Base-by-base conservation (phyloP, 2,797 vertebrate species). In the Helostoma temminkii region DNA sequence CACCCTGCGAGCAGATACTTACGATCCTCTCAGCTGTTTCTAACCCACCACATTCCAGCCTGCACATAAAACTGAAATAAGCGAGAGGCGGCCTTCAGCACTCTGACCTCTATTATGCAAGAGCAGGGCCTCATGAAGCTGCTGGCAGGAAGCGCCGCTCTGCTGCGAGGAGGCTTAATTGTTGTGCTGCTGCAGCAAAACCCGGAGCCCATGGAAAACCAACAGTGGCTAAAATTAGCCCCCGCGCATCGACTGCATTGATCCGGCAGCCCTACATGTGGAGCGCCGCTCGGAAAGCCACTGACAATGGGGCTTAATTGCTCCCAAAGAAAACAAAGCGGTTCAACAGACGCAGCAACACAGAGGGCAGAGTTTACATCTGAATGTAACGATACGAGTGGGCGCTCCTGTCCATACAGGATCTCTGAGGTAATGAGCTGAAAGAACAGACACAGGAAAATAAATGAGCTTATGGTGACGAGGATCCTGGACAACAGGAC, bases 221-320 rank as follows among this genome's bases (percentile, higher is more conserved):
- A 57, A 54, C 74, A 39, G 71, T 18, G 0, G 41, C 88, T 88
- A 87, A 92, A 92, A 90, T 87, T 84, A 90, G 90, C 66, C 57
- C 16, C 12, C 36, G 8, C 69, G 18, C 63, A 83, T 93, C 72
- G 89, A 93, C 63, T 59, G 1, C 78, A 93, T 92, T 9, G 92
- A 91, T 82, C 84, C 10, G 4, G 1, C 52, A 88, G 84, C 60
- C 75, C 90, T 84, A 87, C 73, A 81, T 88, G 73, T 85, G 68
- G 10, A 56, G 21, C 62, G 43, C 71, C 26, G 49, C 80, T 72
- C 55, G 12, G 70, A 75, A 67, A 70, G 81, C 79, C 65, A 71
- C 71, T 58, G 79, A 80, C 83, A 55, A 50, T 34, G 52, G 28
- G 32, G 41, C 74, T 72, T 79, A 75, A 86, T 75, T 48, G 59